Conservation (phyloP, 2,113 vertebrate genomes). For the Ictidomys tridecemlineatus region DNA sequence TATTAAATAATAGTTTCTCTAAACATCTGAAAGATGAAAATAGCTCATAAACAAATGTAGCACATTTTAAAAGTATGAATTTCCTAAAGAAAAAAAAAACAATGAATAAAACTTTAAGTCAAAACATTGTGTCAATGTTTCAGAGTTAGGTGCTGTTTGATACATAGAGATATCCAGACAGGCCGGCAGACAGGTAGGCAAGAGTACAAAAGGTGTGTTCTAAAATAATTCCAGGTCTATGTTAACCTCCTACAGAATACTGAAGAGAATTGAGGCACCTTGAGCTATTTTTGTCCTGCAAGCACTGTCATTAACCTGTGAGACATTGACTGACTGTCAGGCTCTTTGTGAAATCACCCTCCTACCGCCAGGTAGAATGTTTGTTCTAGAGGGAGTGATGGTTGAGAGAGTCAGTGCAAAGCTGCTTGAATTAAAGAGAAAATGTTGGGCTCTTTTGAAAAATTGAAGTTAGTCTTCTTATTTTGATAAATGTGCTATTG, state of each 20-base stretch:
- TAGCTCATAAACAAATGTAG: background rate
- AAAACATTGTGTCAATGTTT: background rate
- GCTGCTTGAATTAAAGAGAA: background rate
- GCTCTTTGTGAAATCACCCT: background rate
- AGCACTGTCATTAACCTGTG: background rate
- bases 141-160: background rate
- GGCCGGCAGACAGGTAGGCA: background rate
- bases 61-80: background rate
- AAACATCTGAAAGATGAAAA: background rate
- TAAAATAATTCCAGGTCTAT: background rate
- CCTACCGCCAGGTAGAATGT: background rate
- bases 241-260: background rate
- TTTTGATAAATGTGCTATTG: background rate
- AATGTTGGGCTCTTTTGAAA: background rate
- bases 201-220: background rate
- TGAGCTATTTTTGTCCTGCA: background rate
- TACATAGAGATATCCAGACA: background rate
- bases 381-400: background rate
- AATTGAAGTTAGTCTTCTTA: background rate
- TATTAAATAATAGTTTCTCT: slow-evolving; percentile 11
- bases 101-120: background rate
- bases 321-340: background rate
- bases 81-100: background rate
- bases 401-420: background rate
- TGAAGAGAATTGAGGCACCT: background rate